Evolutionary conservation across 2,888 invertebrate species (phyloP).

Genomic region (Mellilla xanthometata): DNA sequence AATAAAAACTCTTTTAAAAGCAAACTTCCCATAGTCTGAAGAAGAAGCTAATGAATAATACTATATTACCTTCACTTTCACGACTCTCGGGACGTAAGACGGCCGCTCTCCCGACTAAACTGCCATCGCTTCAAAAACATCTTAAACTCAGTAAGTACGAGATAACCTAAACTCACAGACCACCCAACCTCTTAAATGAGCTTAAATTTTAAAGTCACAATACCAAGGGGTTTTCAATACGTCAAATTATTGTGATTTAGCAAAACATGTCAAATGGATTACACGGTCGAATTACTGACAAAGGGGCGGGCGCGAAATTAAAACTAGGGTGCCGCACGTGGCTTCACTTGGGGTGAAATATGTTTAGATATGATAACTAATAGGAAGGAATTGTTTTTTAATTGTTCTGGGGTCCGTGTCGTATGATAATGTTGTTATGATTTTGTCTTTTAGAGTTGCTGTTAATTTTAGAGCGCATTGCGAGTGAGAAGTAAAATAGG

Average conservation of each 20-base stretch:
- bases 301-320: slow-evolving; percentile 49
- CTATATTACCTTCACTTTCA: too few species aligned
- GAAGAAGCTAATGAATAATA: too few species aligned
- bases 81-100: too few species aligned
- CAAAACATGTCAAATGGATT: slow-evolving; percentile 76
- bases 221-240: slow-evolving; percentile 41
- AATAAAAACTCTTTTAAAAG: too few species aligned
- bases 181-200: too few species aligned
- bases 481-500: too few species aligned
- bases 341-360: slow-evolving; percentile 50
- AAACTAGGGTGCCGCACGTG: slow-evolving; percentile 60
- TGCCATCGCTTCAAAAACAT: too few species aligned
- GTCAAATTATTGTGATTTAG: slow-evolving; percentile 75
- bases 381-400: slow-evolving; percentile 28
- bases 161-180: too few species aligned
- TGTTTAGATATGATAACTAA: slow-evolving; percentile 75
- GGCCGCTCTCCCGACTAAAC: too few species aligned
- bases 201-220: slow-evolving; percentile 23
- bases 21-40: too few species aligned
- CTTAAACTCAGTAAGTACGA: too few species aligned
- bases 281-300: slow-evolving; percentile 71
- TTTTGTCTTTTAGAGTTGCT: neutral
- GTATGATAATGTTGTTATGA: neutral
- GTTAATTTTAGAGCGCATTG: too few species aligned
- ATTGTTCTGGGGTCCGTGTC: slow-evolving; percentile 39